These are phyloP conservation scores for Hydrozoanthus gracilis DNA, from an alignment of 92 coral and sea anemone species.

Conservation along the genomic window DNA sequence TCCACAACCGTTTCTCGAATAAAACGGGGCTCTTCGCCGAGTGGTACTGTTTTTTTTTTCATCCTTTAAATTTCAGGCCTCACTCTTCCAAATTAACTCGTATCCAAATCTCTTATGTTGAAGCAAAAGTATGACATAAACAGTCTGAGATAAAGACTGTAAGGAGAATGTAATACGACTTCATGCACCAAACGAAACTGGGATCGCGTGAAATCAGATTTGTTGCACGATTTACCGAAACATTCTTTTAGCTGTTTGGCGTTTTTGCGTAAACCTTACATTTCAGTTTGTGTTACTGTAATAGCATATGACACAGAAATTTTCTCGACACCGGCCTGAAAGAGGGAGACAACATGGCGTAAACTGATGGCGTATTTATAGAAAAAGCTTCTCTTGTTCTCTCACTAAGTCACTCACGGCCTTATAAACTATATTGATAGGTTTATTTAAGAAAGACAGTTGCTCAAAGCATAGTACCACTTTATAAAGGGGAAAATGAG, in stretches of 20 bases:
- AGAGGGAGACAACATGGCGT: no score
- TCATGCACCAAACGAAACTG: neutral
- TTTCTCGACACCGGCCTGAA: no score
- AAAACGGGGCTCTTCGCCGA: conserved; percentile 76
- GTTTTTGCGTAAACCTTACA: neutral
- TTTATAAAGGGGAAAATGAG: neutral
- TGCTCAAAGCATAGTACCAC: no score
- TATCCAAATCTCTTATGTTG: conserved; percentile 21
- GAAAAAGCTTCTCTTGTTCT: neutral
- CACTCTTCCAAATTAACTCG: conserved; percentile 35
- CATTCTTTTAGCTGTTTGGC: neutral
- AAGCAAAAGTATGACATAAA: conserved; percentile 63
- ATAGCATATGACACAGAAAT: no score
- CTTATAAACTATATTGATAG: no score
- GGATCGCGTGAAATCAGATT: neutral
- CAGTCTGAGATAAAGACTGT: conserved; percentile 98
- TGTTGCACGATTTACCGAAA: neutral
- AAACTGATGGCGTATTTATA: neutral
- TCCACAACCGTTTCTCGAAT: conserved; percentile 75
- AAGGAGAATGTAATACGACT: neutral
- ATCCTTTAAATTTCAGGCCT: conserved; percentile 47
- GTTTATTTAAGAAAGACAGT: no score
- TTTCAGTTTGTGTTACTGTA: neutral
- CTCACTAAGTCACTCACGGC: neutral
- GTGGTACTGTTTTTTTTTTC: conserved; percentile 63